Conservation (phyloP, 2,888 invertebrate species). For the Mesorhabditis spiculigera region DNA sequence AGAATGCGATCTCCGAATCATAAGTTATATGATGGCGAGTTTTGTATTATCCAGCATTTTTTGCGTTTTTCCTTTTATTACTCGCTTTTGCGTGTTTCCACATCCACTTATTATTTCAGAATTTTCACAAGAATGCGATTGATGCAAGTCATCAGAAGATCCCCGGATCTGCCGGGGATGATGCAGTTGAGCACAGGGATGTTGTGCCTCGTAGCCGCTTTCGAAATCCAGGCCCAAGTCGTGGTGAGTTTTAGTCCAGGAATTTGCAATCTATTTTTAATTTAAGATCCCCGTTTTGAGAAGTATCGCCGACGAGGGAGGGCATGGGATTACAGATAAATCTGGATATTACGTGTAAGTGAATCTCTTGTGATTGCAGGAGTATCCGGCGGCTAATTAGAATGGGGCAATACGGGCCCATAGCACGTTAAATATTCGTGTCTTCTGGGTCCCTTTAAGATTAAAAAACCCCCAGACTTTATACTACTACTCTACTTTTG, state of each 20-base stretch:
- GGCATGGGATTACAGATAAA: neutral
- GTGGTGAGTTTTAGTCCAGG: neutral
- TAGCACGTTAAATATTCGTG: too few relatives aligned
- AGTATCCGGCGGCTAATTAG: too few relatives aligned
- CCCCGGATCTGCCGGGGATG: slow-evolving; percentile 2
- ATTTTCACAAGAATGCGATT: neutral
- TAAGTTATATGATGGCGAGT: too few relatives aligned
- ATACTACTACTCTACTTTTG: neutral
- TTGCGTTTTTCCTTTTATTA: too few relatives aligned
- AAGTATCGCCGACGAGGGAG: slow-evolving; percentile 3
- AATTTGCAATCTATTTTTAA: neutral
- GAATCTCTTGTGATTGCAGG: neutral
- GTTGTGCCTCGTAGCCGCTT: neutral
- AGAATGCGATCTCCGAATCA: too few relatives aligned
- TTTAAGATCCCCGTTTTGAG: neutral
- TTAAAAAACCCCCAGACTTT: too few relatives aligned
- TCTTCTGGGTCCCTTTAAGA: too few relatives aligned
- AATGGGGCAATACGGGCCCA: too few relatives aligned
- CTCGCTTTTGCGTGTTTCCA: too few relatives aligned
- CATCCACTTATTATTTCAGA: too few relatives aligned
- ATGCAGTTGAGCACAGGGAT: neutral
- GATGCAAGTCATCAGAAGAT: neutral
- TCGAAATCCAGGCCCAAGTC: neutral
- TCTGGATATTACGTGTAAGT: slow-evolving; percentile 5
- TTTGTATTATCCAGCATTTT: too few relatives aligned